Evolutionary conservation across 2,888 invertebrate genomes (phyloP), one percentile per base, ranked within the genome.

Genomic region (Lathronympha strigana): DNA sequence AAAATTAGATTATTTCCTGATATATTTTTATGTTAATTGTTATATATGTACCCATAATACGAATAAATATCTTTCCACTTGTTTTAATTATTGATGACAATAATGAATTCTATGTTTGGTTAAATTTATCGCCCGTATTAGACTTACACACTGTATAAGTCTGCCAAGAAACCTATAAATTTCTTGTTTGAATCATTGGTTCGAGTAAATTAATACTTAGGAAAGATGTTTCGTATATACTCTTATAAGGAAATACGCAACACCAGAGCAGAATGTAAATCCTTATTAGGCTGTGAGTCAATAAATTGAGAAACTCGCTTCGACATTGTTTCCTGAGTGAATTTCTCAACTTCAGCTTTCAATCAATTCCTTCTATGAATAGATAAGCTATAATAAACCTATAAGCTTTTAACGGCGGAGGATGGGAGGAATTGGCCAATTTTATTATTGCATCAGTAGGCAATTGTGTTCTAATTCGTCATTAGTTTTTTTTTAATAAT

Each of bases 241-340:
- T 25, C 8, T 1, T 53, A 53, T 36, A 36, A 21, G 36, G 36
- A 36, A 53, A 53, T n/a, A 8, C 17, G 33, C 23, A 17, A 40
- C 25, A 2, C 17, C 17, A 11, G 38, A 53, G 23, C 36, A 23
- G n/a, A 25, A 40, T 54, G 57, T 43, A 45, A 57, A 57, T 45
- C 45, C 19, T 57, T 45, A 57, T 43, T 43, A 25, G 40, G 38
- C 38, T 2, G 25, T 43, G 40, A 55, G 17, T 28, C 55, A 55
- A 55, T 57, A 57, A 28, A 57, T 57, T 57, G 57, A 57, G 57
- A 45, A 45, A 57, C 38, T 15, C 17, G 19, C 31, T 17, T 28
- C 33, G 43, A n/a, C 15, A 57, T 31, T 45, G 45, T 45, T 45
- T 54, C 38, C 38, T 25, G 40, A 54, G 38, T 38, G 40, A 25